Evolutionary conservation across 2,888 invertebrate species (phyloP), one percentile per base, ranked within the genome.

Genomic region (Caenorhabditis wallacei): DNA sequence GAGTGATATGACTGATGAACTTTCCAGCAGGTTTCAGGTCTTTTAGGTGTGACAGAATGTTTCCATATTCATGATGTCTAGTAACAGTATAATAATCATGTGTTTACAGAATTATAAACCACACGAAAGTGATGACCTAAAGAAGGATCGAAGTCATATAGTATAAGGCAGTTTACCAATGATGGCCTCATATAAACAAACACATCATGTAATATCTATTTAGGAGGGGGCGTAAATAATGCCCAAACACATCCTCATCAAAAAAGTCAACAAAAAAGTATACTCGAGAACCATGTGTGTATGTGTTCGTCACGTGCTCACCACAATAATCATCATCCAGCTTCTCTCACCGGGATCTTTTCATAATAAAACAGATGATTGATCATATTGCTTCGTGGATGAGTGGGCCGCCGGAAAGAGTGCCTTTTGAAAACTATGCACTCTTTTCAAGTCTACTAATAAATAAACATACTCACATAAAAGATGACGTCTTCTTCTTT

Each of bases 391-490:
- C 69, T 56, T 59, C 68, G 59, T 68, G 76, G 68, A 61, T 68
- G 68, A 61, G 68, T 68, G 68, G 68, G 61, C 61, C 51, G 46
- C 46, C 66, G 56, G 66, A 75, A 69, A 68, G 61, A 53, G 75
- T 76, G 68, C 48, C 61, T 53, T 76, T 68, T 69, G 59, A 61
- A 69, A 76, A 59, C 54, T 46, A 24, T 30, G 51, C 56, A 30
- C 54, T 35, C 51, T 22, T 46, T 61, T 53, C 35, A 24, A 48
- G 16, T n/a, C n/a, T 13, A 48, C 68, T 76, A 76, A 76, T 76
- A 76, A 76, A 76, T 69, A 76, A 76, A 76, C 68, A 76, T 53
- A 69, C 68, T 61, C 48, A 51, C 76, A 69, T 75, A 48, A 66
- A 56, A 66, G 68, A 76, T 76, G 76, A 68, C 76, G 68, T 76